These are phyloP conservation scores for Sminthurinus aureus DNA, from an alignment of 2,888 invertebrate genomes.

Conservation along the genomic window DNA sequence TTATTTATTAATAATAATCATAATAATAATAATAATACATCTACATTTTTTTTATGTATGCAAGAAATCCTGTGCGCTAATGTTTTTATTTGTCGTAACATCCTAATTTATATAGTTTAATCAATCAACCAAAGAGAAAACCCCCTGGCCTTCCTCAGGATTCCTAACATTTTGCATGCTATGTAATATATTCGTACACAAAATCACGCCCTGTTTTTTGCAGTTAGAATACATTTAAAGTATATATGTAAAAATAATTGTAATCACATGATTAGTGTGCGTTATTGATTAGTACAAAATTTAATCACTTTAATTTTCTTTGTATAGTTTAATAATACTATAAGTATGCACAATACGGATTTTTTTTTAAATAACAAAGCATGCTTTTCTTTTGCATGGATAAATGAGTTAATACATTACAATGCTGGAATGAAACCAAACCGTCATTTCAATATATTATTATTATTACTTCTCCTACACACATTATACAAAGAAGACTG, in stretches of 20 bases:
- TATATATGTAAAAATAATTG: neutral
- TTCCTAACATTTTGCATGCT: too few species aligned
- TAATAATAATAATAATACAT: too few species aligned
- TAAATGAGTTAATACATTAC: neutral
- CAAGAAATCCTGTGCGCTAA: too few species aligned
- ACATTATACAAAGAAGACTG: slow-evolving; percentile 20
- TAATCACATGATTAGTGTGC: neutral
- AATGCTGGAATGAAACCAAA: neutral
- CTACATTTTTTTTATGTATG: too few species aligned
- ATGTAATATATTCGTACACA: neutral
- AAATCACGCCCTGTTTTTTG: neutral
- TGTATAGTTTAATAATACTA: neutral
- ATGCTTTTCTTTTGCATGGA: neutral
- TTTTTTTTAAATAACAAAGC: neutral
- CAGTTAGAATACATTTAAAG: neutral
- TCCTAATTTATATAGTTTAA: too few species aligned
- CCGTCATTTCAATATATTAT: neutral
- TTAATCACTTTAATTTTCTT: too few species aligned
- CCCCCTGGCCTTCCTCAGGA: too few species aligned
- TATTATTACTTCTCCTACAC: neutral
- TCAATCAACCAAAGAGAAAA: too few species aligned
- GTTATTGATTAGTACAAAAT: neutral
- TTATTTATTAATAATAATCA: too few species aligned
- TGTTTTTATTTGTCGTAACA: too few species aligned
- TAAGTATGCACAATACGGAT: neutral